phyloP scores from a whole-genome alignment of 2,888 invertebrate species.

The Ectemnius continuus region DNA sequence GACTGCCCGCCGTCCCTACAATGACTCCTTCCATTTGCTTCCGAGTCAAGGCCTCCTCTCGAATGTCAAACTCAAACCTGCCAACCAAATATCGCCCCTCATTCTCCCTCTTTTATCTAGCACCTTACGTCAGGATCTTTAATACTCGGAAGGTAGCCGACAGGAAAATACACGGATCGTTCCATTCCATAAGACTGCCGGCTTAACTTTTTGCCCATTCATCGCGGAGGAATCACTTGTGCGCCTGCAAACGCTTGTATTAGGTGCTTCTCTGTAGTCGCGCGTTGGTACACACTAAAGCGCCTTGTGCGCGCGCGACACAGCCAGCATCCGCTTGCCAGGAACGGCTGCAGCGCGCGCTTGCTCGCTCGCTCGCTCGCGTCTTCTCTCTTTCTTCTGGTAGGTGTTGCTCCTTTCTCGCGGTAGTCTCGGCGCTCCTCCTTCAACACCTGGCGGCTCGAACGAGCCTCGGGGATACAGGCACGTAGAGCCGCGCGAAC shows the following conservation, averaged over 20 bases:
- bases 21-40: neutral
- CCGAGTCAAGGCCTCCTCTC: neutral
- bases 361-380: no score
- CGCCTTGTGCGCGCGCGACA: no score
- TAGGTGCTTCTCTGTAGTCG: conserved; percentile 28
- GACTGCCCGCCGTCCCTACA: conserved; percentile 15
- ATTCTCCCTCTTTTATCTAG: neutral
- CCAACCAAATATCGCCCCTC: neutral
- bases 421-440: neutral
- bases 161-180: conserved; percentile 1
- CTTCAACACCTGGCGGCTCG: conserved; percentile 32
- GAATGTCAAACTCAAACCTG: neutral
- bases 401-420: neutral
- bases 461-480: conserved; percentile 34
- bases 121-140: no score
- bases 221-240: conserved; percentile 45
- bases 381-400: neutral
- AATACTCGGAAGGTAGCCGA: neutral
- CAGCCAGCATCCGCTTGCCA: no score
- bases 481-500: conserved; percentile 36
- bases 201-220: conserved; percentile 45
- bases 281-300: neutral
- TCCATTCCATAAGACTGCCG: conserved; percentile 18
- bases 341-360: no score
- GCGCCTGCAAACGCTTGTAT: conserved; percentile 37